These are phyloP conservation scores for Pyrocephalus nanus DNA, from an alignment of 2,797 vertebrate genomes.

Conservation along the genomic window DNA sequence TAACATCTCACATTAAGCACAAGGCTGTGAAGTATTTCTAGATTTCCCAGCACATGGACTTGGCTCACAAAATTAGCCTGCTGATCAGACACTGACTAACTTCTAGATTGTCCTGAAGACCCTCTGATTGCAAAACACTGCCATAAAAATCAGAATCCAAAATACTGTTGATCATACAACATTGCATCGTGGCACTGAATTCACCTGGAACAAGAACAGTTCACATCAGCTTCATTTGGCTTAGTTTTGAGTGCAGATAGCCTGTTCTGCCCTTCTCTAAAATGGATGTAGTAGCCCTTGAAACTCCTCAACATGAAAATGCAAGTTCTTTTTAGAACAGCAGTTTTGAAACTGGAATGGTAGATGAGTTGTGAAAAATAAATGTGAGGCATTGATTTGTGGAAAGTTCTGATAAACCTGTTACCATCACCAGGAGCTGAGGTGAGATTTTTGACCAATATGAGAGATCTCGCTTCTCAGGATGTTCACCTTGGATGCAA, in stretches of 20 bases:
- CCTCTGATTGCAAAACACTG: not conserved
- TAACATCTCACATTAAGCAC: not conserved
- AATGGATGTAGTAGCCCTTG: not conserved
- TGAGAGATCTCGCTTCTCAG: not conserved
- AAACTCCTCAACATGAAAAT: not conserved
- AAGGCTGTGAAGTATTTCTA: not conserved
- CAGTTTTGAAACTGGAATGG: not conserved
- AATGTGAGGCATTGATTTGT: accelerated
- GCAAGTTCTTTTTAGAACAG: not conserved
- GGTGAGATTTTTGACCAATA: not conserved
- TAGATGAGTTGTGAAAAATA: not conserved
- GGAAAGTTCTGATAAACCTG: not conserved
- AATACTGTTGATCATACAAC: not conserved
- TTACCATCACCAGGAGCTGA: not conserved
- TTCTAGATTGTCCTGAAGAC: not conserved
- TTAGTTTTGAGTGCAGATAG: not conserved
- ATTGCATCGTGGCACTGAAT: not conserved
- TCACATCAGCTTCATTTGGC: not conserved
- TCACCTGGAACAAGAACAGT: not conserved
- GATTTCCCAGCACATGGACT: not conserved
- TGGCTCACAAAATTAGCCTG: not conserved
- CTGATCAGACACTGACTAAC: not conserved
- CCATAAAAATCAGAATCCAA: not conserved
- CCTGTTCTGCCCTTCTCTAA: not conserved
- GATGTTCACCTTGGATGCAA: not conserved